These are phyloP conservation scores for Chromis chromis DNA, from an alignment of 2,797 vertebrate genomes.

Conservation along the genomic window DNA sequence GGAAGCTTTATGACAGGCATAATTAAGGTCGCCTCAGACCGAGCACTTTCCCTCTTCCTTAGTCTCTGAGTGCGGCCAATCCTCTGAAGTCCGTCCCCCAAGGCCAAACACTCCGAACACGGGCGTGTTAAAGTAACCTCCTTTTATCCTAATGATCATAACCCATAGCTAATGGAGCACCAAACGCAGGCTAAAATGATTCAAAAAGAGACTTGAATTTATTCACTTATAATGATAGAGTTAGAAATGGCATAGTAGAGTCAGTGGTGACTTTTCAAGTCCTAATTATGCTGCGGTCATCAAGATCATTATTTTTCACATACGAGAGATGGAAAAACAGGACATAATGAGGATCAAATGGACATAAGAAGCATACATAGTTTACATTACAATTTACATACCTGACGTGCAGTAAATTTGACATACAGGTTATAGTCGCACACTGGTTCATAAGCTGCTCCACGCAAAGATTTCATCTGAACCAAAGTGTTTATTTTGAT, in stretches of 20 bases:
- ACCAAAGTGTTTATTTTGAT: slow-evolving; percentile 36
- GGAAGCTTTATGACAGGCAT: slow-evolving; percentile 63
- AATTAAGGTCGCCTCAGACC: slow-evolving; percentile 80
- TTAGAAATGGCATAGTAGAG: slow-evolving; percentile 44
- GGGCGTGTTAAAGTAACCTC: slow-evolving; percentile 72
- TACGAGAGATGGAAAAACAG: slow-evolving; percentile 59
- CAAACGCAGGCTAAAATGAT: slow-evolving; percentile 75
- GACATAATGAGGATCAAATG: slow-evolving; percentile 68
- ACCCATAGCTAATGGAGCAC: slow-evolving; percentile 78
- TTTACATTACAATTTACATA: slow-evolving; percentile 45
- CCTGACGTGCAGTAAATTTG: slow-evolving; percentile 20
- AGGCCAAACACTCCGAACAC: slow-evolving; percentile 66
- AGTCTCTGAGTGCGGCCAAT: slow-evolving; percentile 66
- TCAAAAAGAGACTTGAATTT: slow-evolving; percentile 74
- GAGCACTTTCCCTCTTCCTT: slow-evolving; percentile 59
- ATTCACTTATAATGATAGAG: slow-evolving; percentile 77
- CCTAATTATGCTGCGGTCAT: slow-evolving; percentile 76
- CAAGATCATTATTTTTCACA: slow-evolving; percentile 78
- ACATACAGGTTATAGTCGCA: slow-evolving; percentile 6
- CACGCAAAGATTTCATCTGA: slow-evolving; percentile 23
- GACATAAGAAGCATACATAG: slow-evolving; percentile 37
- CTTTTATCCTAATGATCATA: slow-evolving; percentile 80
- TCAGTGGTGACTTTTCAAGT: slow-evolving; percentile 65
- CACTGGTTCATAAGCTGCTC: slow-evolving; percentile 1
- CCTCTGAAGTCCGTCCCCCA: slow-evolving; percentile 75